A percentile compares a stretch with the other conserved stretches of the same genome.
Conservation (phyloP, 2,797 vertebrate genomes). For the Sparus aurata region DNA sequence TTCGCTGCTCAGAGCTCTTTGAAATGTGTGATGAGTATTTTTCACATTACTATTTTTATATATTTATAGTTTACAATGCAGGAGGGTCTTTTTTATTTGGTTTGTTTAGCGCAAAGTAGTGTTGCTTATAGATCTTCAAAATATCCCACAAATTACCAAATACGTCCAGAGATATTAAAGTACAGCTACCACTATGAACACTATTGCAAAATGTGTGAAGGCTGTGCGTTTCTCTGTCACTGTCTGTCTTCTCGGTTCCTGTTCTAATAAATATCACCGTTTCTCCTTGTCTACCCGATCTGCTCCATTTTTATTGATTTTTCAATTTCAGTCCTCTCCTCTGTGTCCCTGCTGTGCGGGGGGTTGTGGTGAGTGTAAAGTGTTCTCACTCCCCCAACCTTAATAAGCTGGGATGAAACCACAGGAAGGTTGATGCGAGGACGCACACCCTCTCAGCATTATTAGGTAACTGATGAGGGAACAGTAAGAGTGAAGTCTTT, state of each 20-base stretch:
- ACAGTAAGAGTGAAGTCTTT: not conserved
- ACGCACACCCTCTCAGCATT: conserved; percentile 19
- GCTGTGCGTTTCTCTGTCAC: too few species aligned
- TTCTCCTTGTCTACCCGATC: not conserved
- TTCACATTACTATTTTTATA: too few species aligned
- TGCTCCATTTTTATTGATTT: not conserved
- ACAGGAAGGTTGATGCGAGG: not conserved
- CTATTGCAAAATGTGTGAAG: too few species aligned
- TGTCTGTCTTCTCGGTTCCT: not conserved
- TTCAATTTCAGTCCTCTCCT: not conserved
- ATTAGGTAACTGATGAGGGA: conserved; percentile 28
- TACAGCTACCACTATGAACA: too few species aligned
- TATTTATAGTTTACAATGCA: too few species aligned
- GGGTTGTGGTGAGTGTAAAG: not conserved
- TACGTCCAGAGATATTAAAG: too few species aligned
- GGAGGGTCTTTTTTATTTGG: too few species aligned
- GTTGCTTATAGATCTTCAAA: too few species aligned
- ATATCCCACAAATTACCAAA: too few species aligned
- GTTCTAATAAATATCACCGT: not conserved
- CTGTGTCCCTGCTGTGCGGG: not conserved
- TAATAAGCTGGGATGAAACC: not conserved
- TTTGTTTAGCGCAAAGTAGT: too few species aligned
- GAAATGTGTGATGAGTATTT: too few species aligned
- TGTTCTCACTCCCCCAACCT: conserved; percentile 5
- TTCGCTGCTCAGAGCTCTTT: too few species aligned